These are phyloP conservation scores for Cynoglossus semilaevis DNA, from an alignment of 2,113 vertebrate genomes.

Conservation along the genomic window DNA sequence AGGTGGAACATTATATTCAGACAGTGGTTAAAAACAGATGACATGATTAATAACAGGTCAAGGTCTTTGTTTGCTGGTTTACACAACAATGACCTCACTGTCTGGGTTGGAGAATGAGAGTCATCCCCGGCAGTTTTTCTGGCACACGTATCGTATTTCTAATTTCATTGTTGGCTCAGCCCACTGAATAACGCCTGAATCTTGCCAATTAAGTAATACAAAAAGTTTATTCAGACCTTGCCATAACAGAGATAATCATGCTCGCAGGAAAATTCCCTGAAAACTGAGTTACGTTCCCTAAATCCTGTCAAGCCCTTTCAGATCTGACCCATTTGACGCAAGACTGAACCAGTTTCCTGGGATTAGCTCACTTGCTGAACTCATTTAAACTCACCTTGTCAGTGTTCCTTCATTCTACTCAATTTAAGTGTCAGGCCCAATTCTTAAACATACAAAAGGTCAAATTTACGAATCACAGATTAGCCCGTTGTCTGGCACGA, in stretches of 20 bases:
- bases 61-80: slow-evolving; percentile 23
- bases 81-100: slow-evolving; percentile 30
- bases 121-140: slow-evolving; percentile 28
- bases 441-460: too few species aligned
- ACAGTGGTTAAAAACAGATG: slow-evolving; percentile 18
- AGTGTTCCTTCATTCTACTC: not conserved
- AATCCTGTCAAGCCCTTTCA: slow-evolving; percentile 1
- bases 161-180: slow-evolving; percentile 16
- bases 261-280: not conserved
- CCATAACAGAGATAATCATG: slow-evolving; percentile 9
- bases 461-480: too few species aligned
- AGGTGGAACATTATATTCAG: not conserved
- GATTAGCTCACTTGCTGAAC: slow-evolving; percentile 3
- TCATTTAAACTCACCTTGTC: slow-evolving; percentile 4
- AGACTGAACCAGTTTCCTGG: slow-evolving; percentile 12
- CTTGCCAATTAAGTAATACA: slow-evolving; percentile 9
- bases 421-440: slow-evolving; percentile 14
- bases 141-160: not conserved
- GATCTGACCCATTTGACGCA: slow-evolving; percentile 1
- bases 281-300: slow-evolving; percentile 4
- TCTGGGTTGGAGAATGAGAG: slow-evolving; percentile 17
- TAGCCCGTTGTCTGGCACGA: too few species aligned
- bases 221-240: slow-evolving; percentile 5
- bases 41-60: slow-evolving; percentile 6
- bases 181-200: slow-evolving; percentile 6